Base-by-base conservation (phyloP, 2,797 vertebrate genomes). In the Leptatherina wallacei region DNA sequence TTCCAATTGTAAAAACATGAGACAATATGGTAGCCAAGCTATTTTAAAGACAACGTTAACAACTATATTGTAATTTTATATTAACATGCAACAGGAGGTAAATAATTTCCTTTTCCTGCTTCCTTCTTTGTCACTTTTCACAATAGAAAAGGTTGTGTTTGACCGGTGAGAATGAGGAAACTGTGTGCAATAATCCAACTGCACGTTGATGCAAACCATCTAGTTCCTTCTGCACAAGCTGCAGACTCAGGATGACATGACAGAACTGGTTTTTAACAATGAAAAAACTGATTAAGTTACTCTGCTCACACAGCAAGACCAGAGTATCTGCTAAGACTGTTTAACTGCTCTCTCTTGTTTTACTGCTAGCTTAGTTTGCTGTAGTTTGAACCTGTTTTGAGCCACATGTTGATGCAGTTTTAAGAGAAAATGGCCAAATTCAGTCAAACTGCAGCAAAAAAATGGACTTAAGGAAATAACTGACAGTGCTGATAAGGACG, bases 221-320 rank as follows among this genome's bases (percentile, higher is more conserved):
- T 4, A 69, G 68, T 89, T 89, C 85, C 75, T 76, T 54, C 16
- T 77, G 40, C 54, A 13, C 56, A 63, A 24, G 24, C 32, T 84
- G 89, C 85, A 82, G 69, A 89, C 70, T 94, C 92, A 94, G 77
- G 66, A 88, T 95, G 94, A 95, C 92, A 73, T 64, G 85, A 90
- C 93, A 92, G 44, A 93, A 92, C 66, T 71, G 32, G 60, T 73
- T 24, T 38, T 47, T 63, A 35, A 33, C 49, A 7, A n/a, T 44
- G 20, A 2, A 5, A 5, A 16, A 35, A 8, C 57, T 3, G 51
- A 44, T 68, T 2, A 0, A 54, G 33, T 62, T 75, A 5, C 67
- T 11, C 12, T 11, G 3, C 4, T 49, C 36, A 20, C 55, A 38
- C 55, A n/a, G 0, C 20, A 30, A 40, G 18, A 11, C 3, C 14